Base-by-base conservation (phyloP, 2,888 invertebrate genomes). In the Parasteatoda lunata region DNA sequence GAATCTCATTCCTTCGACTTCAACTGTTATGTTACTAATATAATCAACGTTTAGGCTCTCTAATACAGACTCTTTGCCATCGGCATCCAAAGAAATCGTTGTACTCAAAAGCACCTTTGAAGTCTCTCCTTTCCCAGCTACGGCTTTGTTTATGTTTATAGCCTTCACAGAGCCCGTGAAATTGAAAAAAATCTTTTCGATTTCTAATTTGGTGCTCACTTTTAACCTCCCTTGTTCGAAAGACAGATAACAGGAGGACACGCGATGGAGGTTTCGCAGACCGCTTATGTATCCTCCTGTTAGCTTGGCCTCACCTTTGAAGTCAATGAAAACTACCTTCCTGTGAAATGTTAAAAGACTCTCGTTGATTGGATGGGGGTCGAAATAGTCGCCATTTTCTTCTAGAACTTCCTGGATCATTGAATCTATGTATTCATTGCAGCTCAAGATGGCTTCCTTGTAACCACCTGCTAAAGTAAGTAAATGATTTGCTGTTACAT, bases 201-300 rank as follows among this genome's bases (percentile, higher is more conserved):
- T 71, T 52, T 15, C 13, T 9, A 71, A 9, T 11, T 48, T 49
- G 4, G 71, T 2, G 30, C 69, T 69, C 47, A 69, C 13, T 47
- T 47, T 13, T 13, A 48, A 69, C 7, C 69, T 30, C 4, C 69
- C 69, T 13, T 69, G 47, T 69, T 69, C 69, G n/a, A 69, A 69
- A 48, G 69, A 69, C 48, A 69, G 45, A 69, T 47, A 69, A 4
- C 69, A 69, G 47, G 69, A 48, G 5, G 30, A 30, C 13, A 45
- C 48, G 9, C 69, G 69, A 13, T n/a, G 47, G n/a, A 69, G 69
- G n/a, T n/a, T 69, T 6, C 69, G 47, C 7, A 69, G 13, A 6
- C 69, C 69, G 8, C 45, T 69, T 48, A 69, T 69, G 69, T 69
- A 48, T 30, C 69, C 69, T 69, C 47, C 69, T 5, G 69, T 48